Evolutionary conservation across 2,113 vertebrate species (phyloP), one percentile per base, ranked within the genome.

Genomic region (Pheucticus melanocephalus): DNA sequence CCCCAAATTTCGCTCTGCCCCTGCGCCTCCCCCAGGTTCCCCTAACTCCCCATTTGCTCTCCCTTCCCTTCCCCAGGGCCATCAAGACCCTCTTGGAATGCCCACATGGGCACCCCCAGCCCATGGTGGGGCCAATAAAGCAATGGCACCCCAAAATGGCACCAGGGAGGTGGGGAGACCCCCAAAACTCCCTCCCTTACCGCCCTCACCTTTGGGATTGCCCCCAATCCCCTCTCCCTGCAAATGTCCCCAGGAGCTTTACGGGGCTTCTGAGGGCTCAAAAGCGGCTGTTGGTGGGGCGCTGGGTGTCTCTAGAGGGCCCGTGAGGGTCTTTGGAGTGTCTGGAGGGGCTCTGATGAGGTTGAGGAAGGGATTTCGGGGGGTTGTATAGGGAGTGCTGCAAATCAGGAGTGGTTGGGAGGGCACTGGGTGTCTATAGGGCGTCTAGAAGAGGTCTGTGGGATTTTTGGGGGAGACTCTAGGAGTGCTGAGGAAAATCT

Each of bases 21-120:
- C n/a, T 56, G 35, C 2, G 0, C 50, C 9, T 56, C 6, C 24
- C 6, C 20, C 28, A 20, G 3, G 5, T n/a, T 8, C 35, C 42
- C 19, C 30, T 40, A 39, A 56, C 13, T 10, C n/a, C 21, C 5
- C 5, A 17, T 75, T 28, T 73, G 8, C 8, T 65, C 19, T 56
- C 30, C 30, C 25, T 28, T 45, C n/a, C 27, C 8, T 3, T 6
- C 18, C 9, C 24, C 12, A 85, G 70, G 15, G 59, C 50, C 24
- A 47, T 75, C 12, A 12, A 84, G 50, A 65, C 19, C 5, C 40
- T 84, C 40, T 42, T 84, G 82, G 40, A 73, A 39, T 18, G 25
- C 56, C 16, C 70, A 40, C 28, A 30, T 47, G 48, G 22, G 39
- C 17, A 9, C 5, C 22, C 17, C 40, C 27, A 72, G 7, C 14